phyloP scores from a whole-genome alignment of 2,888 invertebrate genomes.

The Microdon myrmicae region DNA sequence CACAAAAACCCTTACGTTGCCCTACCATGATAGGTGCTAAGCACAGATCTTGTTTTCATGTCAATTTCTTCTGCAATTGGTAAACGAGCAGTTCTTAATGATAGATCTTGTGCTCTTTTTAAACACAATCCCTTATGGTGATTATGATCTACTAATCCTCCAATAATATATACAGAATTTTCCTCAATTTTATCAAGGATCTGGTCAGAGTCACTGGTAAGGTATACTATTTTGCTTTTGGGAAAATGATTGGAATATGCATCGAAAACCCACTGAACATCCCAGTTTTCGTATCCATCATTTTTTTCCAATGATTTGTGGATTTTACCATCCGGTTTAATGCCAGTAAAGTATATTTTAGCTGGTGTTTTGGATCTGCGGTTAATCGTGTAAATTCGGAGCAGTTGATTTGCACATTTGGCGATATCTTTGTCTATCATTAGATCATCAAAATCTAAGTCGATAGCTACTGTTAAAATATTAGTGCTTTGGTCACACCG shows the following conservation, averaged over 20 bases:
- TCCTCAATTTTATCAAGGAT: constrained; percentile 79
- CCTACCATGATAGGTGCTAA: constrained; percentile 94
- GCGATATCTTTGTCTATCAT: constrained; percentile 91
- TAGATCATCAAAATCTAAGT: constrained; percentile 89
- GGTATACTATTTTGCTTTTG: constrained; percentile 84
- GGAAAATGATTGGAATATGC: constrained; percentile 78
- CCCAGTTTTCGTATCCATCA: constrained; percentile 92
- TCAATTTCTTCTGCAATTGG: constrained; percentile 90
- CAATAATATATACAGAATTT: constrained; percentile 89
- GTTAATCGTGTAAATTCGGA: constrained; percentile 91
- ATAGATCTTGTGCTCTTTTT: constrained; percentile 80
- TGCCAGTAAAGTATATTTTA: constrained; percentile 84
- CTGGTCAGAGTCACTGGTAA: constrained; percentile 94
- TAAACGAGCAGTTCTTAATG: constrained; percentile 82
- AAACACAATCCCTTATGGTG: constrained; percentile 92
- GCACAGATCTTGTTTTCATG: constrained; percentile 91
- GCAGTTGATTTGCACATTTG: constrained; percentile 89
- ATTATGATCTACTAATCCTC: constrained; percentile 98
- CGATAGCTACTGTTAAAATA: constrained; percentile 78
- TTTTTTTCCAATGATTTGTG: constrained; percentile 81
- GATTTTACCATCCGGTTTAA: constrained; percentile 74
- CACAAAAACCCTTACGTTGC: background rate
- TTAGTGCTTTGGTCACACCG: constrained; percentile 74
- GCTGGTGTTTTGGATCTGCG: constrained; percentile 82
- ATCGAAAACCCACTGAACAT: constrained; percentile 79